Base-by-base conservation (phyloP, 2,888 invertebrate species). In the Melanotus villosus region DNA sequence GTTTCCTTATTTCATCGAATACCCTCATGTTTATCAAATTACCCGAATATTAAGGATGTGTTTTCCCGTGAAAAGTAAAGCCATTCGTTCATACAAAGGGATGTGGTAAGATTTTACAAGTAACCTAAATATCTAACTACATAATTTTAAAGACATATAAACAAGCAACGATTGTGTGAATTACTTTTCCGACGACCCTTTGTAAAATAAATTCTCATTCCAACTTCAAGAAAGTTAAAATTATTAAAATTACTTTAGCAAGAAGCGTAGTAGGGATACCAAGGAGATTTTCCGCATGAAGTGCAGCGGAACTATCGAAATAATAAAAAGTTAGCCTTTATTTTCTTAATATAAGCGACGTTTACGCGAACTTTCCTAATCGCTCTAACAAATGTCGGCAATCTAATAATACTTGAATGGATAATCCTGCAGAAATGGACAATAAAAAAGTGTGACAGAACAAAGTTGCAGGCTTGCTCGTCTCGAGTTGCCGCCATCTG, bases 391-490 rank as follows among this genome's bases (percentile, higher is more conserved):
- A 59, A 68, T 64, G 59, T 59, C 63, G 43, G 59, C 54, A 66
- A 70, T 71, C 73, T 72, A 75, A 75, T 75, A 75, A 70, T 64
- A 63, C 64, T 71, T 76, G 73, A 76, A 77, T 78, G 76, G 78
- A 79, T 78, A 79, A 79, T 78, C 73, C 74, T 72, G 75, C 73
- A 74, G 74, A 75, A 76, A 76, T 75, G 73, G 78, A 75, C 73
- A 75, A 77, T 79, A 77, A 79, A 80, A 81, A 80, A 79, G 79
- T 77, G 80, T 76, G 78, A 80, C 79, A 79, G 78, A 78, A 77
- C 76, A 78, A 80, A 80, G 77, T 79, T 80, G 76, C 77, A 75
- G 75, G 77, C 73, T 72, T 69, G 73, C 75, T 74, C 73, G 75
- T 75, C 76, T 75, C 71, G 74, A 78, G 79, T 78, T 78, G 76